Conservation (phyloP, 2,888 invertebrate genomes). For the Eupithecia insigniata region DNA sequence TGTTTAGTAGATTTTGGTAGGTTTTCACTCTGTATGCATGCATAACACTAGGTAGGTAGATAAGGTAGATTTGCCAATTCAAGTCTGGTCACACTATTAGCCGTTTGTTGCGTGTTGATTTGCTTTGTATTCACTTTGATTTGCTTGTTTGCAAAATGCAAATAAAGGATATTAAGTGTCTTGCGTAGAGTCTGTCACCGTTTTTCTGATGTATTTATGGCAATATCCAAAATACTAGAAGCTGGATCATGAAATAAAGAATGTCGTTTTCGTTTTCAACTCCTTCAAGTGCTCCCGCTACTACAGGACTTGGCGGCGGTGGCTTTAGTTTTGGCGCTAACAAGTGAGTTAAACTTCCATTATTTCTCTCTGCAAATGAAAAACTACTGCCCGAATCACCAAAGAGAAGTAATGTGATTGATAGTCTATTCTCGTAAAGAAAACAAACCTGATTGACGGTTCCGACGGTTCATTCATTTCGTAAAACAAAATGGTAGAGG, state of each 20-base stretch:
- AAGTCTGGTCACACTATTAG: too few relatives aligned
- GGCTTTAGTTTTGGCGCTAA: conserved; percentile 79
- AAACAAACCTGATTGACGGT: background rate
- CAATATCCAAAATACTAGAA: too few relatives aligned
- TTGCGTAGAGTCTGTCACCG: background rate
- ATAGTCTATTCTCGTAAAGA: background rate
- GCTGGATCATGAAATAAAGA: background rate
- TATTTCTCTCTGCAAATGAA: background rate
- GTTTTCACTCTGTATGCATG: too few relatives aligned
- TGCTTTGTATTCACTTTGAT: too few relatives aligned
- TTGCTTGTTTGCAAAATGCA: too few relatives aligned
- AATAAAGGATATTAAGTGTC: too few relatives aligned
- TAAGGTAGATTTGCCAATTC: too few relatives aligned
- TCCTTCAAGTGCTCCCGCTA: conserved; percentile 80
- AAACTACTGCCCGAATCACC: background rate
- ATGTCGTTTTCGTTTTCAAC: conserved; percentile 80
- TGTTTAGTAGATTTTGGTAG: too few relatives aligned
- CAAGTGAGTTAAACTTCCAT: conserved; percentile 64
- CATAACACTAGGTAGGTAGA: too few relatives aligned
- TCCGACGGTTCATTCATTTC: conserved; percentile 40
- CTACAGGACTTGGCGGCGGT: conserved; percentile 62
- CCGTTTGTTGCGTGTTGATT: too few relatives aligned
- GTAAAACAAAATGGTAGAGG: background rate
- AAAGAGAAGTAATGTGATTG: background rate
- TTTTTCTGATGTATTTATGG: background rate